These are phyloP conservation scores for Hanleya hanleyi DNA, from an alignment of 2,888 invertebrate species.

Conservation along the genomic window DNA sequence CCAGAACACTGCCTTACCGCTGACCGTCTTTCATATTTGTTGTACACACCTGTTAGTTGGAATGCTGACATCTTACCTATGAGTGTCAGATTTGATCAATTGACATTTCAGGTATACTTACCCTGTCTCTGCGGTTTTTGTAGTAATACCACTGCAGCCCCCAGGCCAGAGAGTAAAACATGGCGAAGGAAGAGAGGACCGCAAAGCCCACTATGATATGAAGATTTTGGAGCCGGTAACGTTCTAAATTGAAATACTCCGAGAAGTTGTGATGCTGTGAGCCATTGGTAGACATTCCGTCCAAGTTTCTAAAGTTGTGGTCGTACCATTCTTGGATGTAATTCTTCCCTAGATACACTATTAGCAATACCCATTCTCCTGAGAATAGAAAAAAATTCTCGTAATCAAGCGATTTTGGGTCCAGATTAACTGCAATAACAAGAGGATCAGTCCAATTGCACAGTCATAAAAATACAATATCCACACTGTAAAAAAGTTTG, in stretches of 20 bases:
- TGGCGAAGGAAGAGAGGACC: slow-evolving; percentile 76
- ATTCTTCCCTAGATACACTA: slow-evolving; percentile 79
- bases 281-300: background rate
- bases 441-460: too few species aligned
- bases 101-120: background rate
- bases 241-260: slow-evolving; percentile 19
- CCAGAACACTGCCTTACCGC: too few species aligned
- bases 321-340: slow-evolving; percentile 30
- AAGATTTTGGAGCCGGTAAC: slow-evolving; percentile 39
- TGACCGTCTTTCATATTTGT: too few species aligned
- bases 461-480: too few species aligned
- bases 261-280: background rate
- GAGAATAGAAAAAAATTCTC: too few species aligned
- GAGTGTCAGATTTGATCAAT: background rate
- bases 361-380: slow-evolving; percentile 78
- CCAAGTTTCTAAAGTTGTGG: background rate
- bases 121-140: slow-evolving; percentile 77
- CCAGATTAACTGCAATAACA: too few species aligned
- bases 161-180: slow-evolving; percentile 81
- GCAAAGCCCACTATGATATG: slow-evolving; percentile 39
- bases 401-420: too few species aligned
- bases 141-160: slow-evolving; percentile 80
- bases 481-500: too few species aligned
- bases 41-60: too few species aligned
- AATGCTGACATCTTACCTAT: too few species aligned